A percentile compares a stretch with the other conserved stretches of the same genome.
Evolutionary conservation across 2,888 invertebrate species (phyloP).

Genomic region (Hypolimnas misippus): DNA sequence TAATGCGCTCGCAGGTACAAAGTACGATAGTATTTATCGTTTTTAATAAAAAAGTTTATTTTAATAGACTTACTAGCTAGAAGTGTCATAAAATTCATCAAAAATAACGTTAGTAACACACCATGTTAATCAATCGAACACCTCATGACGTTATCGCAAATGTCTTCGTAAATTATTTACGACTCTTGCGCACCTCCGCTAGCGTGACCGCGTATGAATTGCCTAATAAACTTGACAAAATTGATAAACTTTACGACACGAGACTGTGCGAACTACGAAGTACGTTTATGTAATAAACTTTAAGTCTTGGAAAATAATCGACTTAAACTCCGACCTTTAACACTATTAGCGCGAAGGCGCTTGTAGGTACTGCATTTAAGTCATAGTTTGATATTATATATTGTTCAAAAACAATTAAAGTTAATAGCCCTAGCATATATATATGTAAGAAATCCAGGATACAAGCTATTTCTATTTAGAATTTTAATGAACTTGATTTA

Average conservation of each 20-base stretch:
- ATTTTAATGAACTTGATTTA: background rate
- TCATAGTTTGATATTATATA: slow-evolving; percentile 8
- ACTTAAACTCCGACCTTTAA: slow-evolving; percentile 42
- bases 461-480: background rate
- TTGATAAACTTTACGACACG: slow-evolving; percentile 57
- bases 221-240: slow-evolving; percentile 59
- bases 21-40: no score
- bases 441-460: background rate
- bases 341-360: slow-evolving; percentile 31
- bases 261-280: slow-evolving; percentile 24
- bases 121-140: slow-evolving; percentile 35
- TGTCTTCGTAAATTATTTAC: slow-evolving; percentile 43
- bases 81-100: slow-evolving; percentile 7
- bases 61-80: no score
- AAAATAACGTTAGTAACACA: slow-evolving; percentile 13
- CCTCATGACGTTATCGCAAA: slow-evolving; percentile 26
- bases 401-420: background rate
- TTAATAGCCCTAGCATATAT: background rate
- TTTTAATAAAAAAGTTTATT: no score
- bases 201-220: slow-evolving; percentile 48
- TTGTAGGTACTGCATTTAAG: slow-evolving; percentile 20
- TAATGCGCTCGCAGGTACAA: no score
- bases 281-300: slow-evolving; percentile 33
- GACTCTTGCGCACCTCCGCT: slow-evolving; percentile 50
- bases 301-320: slow-evolving; percentile 46